These are phyloP conservation scores for Paguma larvata DNA, from an alignment of 2,797 vertebrate genomes.

Conservation along the genomic window DNA sequence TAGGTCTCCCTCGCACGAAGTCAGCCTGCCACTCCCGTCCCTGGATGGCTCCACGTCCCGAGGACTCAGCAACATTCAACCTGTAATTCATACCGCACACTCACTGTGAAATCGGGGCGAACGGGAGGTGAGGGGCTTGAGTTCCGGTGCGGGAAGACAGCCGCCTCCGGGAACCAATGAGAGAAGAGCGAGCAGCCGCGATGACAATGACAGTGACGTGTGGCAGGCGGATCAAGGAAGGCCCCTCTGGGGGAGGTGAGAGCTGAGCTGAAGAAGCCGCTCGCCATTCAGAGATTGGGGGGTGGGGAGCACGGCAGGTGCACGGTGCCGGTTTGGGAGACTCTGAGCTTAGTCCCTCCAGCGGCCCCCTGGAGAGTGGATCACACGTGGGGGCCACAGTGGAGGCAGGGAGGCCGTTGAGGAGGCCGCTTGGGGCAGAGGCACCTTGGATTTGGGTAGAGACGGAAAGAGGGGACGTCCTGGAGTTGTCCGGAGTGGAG, in stretches of 20 bases:
- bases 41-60: neutral
- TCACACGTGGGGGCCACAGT: accelerated
- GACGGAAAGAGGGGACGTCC: neutral
- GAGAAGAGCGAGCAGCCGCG: accelerated
- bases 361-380: neutral
- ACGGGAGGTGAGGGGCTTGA: accelerated
- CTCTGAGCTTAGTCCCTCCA: neutral
- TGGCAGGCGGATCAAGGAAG: neutral
- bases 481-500: neutral
- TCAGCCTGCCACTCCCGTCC: too few relatives aligned
- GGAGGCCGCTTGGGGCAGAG: neutral
- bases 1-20: neutral
- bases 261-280: neutral
- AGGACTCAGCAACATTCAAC: neutral
- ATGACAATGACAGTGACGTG: accelerated
- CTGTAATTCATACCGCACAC: accelerated
- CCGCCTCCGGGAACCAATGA: neutral
- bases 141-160: neutral
- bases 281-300: neutral
- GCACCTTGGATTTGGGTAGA: neutral
- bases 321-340: accelerated
- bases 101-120: neutral
- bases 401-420: neutral
- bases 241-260: neutral
- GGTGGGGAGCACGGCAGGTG: accelerated